A percentile compares a stretch with the other conserved stretches of the same genome.
Evolutionary conservation across 2,888 invertebrate species (phyloP).

Genomic region (Geotrupes spiniger): DNA sequence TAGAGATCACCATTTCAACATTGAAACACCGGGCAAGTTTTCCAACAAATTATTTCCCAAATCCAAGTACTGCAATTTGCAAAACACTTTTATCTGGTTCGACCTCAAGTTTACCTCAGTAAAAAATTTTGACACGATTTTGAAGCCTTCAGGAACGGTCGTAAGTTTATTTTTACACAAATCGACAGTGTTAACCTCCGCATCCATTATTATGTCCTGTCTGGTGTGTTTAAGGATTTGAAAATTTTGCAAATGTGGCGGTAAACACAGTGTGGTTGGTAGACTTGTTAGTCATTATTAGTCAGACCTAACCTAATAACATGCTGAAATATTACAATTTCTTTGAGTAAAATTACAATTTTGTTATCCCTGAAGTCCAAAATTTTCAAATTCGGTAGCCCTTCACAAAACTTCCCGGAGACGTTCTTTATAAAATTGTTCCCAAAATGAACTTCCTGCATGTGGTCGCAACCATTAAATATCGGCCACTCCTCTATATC

Average conservation of each 20-base stretch:
- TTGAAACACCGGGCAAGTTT: constrained; percentile 61
- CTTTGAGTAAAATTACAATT: constrained; percentile 72
- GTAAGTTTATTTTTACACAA: constrained; percentile 76
- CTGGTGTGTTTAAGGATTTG: constrained; percentile 74
- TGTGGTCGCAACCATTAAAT: constrained; percentile 69
- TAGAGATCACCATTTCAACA: constrained; percentile 70
- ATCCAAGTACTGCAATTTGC: constrained; percentile 67
- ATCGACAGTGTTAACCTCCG: constrained; percentile 73
- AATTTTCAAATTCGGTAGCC: constrained; percentile 68
- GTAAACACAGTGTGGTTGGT: constrained; percentile 63
- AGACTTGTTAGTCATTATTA: constrained; percentile 66
- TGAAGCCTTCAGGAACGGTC: too few relatives aligned
- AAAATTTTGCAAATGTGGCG: constrained; percentile 78
- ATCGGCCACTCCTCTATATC: constrained; percentile 72
- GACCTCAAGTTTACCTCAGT: constrained; percentile 69
- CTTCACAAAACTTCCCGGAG: constrained; percentile 66
- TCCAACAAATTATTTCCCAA: constrained; percentile 70
- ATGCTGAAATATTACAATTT: constrained; percentile 70
- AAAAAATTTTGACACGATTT: constrained; percentile 34
- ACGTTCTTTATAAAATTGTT: constrained; percentile 75
- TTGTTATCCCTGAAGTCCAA: constrained; percentile 82
- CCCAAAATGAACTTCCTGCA: constrained; percentile 80
- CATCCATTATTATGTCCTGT: constrained; percentile 79
- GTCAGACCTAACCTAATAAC: constrained; percentile 81
- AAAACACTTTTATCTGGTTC: constrained; percentile 63